These are phyloP conservation scores for Lampropteryx suffumata DNA, from an alignment of 2,888 invertebrate species.

Conservation along the genomic window DNA sequence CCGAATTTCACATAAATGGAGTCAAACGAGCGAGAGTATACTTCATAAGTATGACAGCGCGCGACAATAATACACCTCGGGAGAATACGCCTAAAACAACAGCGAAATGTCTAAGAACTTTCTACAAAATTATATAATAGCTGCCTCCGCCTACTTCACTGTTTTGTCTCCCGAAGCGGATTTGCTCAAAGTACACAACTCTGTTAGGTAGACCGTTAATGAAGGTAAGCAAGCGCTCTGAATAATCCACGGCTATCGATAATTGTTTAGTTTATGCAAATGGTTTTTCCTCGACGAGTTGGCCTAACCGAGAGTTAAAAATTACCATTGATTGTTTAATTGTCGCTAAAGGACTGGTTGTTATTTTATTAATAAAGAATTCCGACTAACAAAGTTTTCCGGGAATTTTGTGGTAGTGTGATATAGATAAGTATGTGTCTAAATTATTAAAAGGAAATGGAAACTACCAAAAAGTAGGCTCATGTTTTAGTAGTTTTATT, in stretches of 20 bases:
- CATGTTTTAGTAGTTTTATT: too few species aligned
- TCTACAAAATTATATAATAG: neutral
- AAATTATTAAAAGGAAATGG: too few species aligned
- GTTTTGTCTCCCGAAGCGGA: constrained; percentile 13
- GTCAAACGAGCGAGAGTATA: constrained; percentile 32
- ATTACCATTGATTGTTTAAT: constrained; percentile 30
- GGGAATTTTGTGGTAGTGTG: too few species aligned
- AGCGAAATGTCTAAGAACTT: constrained; percentile 35
- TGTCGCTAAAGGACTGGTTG: constrained; percentile 17
- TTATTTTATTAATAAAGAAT: too few species aligned
- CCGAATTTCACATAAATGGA: constrained; percentile 40
- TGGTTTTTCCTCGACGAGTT: constrained; percentile 34
- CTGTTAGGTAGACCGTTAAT: too few species aligned
- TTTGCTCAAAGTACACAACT: constrained; percentile 13
- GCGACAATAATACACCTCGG: constrained; percentile 44
- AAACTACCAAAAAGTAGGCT: too few species aligned
- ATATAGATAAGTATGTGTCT: too few species aligned
- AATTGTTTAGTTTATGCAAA: constrained; percentile 53
- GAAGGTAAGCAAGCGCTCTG: constrained; percentile 27
- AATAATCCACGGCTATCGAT: constrained; percentile 30
- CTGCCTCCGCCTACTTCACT: constrained; percentile 2
- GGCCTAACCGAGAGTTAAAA: constrained; percentile 32
- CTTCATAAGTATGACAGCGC: constrained; percentile 40
- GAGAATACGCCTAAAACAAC: constrained; percentile 48
- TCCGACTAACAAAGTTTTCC: too few species aligned